A percentile compares a stretch with the other conserved stretches of the same genome.
phyloP scores from a whole-genome alignment of 2,797 vertebrate genomes.

The Nasua narica region DNA sequence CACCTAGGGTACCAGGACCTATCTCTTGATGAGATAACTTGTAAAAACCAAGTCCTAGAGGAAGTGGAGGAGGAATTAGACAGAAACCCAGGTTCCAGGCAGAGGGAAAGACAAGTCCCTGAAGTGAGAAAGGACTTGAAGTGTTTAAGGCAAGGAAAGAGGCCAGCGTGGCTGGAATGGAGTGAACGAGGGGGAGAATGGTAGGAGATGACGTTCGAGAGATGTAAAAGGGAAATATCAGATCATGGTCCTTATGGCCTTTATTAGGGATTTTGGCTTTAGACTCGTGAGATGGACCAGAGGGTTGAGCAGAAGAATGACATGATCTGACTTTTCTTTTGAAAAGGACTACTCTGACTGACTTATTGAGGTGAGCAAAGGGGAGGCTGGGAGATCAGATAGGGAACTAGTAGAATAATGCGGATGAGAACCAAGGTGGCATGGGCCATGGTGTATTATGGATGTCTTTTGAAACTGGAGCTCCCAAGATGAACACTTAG shows the following conservation, averaged over 20 bases:
- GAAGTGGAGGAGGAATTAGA: constrained; percentile 6
- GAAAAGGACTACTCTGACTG: not conserved
- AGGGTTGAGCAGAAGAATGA: not conserved
- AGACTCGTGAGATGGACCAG: not conserved
- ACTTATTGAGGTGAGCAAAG: not conserved
- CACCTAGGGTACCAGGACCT: not conserved
- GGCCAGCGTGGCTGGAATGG: not conserved
- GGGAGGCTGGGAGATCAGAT: not conserved
- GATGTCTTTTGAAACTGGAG: constrained; percentile 5
- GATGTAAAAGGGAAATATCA: not conserved
- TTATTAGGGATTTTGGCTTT: not conserved
- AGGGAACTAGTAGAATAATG: not conserved
- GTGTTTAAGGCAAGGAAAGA: not conserved
- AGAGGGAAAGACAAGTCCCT: not conserved
- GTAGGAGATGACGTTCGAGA: not conserved
- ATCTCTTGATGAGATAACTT: constrained; percentile 19
- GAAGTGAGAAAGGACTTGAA: not conserved
- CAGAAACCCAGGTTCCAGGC: not conserved
- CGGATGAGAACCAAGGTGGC: not conserved
- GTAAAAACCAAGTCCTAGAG: constrained; percentile 32
- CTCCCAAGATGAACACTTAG: not conserved
- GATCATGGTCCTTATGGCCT: not conserved
- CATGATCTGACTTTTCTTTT: constrained; percentile 28
- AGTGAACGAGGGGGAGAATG: not conserved
- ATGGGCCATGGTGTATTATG: not conserved